Base-by-base conservation (phyloP, 2,888 invertebrate species). In the Kryphioiulus occultus region DNA sequence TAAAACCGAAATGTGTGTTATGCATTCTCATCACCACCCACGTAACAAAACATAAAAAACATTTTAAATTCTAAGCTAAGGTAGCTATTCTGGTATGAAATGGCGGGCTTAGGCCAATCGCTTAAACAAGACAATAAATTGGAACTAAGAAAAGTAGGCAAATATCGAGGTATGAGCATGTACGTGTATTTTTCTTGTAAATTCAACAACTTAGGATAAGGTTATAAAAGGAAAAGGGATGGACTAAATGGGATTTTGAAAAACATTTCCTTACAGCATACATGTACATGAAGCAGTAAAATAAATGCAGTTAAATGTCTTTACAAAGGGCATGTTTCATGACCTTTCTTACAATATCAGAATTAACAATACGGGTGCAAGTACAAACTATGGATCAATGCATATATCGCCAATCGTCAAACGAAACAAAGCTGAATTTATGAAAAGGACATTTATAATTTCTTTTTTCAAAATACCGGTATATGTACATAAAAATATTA, bases 21-120 rank as follows among this genome's bases (percentile, higher is more conserved):
- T 78, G 78, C 26, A 78, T 78, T 78, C 78, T 78, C 78, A 78
- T 78, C 78, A 78, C 78, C 30, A 78, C 78, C 78, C 78, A 26
- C 26, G 22, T 78, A 78, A 22, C 78, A 78, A 26, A 30, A 78
- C 78, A 78, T 78, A 78, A 78, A 68, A 78, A 78, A 78, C 10
- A 26, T 30, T 4, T 78, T 22, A 78, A 78, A 78, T 78, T 78
- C 78, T 30, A 30, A 15, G 26, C 53, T 15, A 78, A 30, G 78
- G 5, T 30, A 30, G 26, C 78, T n/a, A 15, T 78, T 15, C 78
- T 12, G 78, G 30, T 78, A 78, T 15, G 78, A 78, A 78, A 78
- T 78, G 30, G 3, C 78, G 22, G 26, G 78, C 78, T 78, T 78
- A 78, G 78, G 78, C 78, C 78, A 78, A 68, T 22, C 7, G 59